Conservation (phyloP, 2,888 invertebrate species). For the Hanleya hanleyi region DNA sequence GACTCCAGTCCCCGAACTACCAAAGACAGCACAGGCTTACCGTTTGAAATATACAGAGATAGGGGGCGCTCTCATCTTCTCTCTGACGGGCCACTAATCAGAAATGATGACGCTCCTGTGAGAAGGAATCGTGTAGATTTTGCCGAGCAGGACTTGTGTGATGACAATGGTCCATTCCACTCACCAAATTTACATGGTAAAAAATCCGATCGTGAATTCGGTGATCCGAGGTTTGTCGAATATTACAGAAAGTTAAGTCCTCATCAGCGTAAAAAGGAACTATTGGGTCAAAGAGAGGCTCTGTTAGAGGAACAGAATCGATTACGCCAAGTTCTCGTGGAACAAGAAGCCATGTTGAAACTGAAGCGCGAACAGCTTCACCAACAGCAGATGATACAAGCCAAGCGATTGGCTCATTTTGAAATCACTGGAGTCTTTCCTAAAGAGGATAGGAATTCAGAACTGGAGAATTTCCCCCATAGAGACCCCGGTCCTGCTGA, state of each 20-base stretch:
- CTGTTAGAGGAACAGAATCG: slow-evolving; percentile 58
- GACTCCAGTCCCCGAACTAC: neutral
- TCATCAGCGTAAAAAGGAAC: slow-evolving; percentile 48
- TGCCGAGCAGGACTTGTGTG: neutral
- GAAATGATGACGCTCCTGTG: too few relatives aligned
- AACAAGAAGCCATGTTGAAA: slow-evolving; percentile 51
- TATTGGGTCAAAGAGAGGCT: slow-evolving; percentile 51
- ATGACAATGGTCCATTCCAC: neutral
- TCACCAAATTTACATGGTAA: neutral
- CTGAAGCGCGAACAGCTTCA: slow-evolving; percentile 43
- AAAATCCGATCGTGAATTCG: neutral
- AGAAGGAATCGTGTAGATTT: neutral
- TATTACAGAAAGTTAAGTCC: slow-evolving; percentile 52
- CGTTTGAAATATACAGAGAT: too few relatives aligned
- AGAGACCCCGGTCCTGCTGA: too few relatives aligned
- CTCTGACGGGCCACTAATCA: too few relatives aligned
- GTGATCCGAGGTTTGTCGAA: neutral
- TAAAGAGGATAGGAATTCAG: too few relatives aligned
- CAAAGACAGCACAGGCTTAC: neutral
- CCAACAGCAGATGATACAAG: slow-evolving; percentile 27
- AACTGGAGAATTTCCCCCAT: too few relatives aligned
- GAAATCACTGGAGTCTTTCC: neutral
- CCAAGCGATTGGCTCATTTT: slow-evolving; percentile 7
- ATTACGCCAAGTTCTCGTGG: slow-evolving; percentile 46
- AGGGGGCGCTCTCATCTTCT: too few relatives aligned